These are phyloP conservation scores for Globodera rostochiensis DNA, from an alignment of 1,140 invertebrate species.

Conservation along the genomic window DNA sequence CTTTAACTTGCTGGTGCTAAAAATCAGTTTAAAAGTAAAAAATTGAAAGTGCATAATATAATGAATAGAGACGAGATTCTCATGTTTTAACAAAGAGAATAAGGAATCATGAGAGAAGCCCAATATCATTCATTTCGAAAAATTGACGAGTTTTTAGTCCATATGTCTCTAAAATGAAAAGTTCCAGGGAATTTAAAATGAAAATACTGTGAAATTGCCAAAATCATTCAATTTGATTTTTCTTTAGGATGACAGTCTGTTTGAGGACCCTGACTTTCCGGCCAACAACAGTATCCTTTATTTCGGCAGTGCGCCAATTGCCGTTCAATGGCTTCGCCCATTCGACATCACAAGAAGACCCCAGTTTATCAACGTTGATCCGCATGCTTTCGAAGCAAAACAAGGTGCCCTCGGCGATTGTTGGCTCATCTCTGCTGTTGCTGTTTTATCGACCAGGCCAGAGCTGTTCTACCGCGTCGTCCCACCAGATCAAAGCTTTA, in stretches of 20 bases:
- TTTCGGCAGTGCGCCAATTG: conserved; percentile 66
- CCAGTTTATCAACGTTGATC: conserved; percentile 88
- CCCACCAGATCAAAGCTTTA: conserved; percentile 89
- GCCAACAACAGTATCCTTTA: conserved; percentile 69
- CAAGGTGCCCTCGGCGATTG: conserved; percentile 80
- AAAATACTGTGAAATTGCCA: too few relatives aligned
- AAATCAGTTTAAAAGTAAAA: too few relatives aligned
- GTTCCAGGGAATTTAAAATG: too few relatives aligned
- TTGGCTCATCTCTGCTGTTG: conserved; percentile 88
- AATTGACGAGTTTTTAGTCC: too few relatives aligned
- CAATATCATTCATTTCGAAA: too few relatives aligned
- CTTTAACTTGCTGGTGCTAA: too few relatives aligned
- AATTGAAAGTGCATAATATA: too few relatives aligned
- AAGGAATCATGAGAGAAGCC: too few relatives aligned
- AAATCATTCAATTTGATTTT: background rate
- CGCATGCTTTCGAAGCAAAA: conserved; percentile 88
- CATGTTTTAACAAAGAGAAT: too few relatives aligned
- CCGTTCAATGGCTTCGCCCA: conserved; percentile 69
- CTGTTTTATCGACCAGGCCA: conserved; percentile 85
- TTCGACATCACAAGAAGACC: conserved; percentile 76
- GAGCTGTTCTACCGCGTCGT: conserved; percentile 91
- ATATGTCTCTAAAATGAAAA: too few relatives aligned
- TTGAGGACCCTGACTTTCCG: conserved; percentile 70
- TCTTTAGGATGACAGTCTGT: conserved; percentile 64
- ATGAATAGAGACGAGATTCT: too few relatives aligned